Evolutionary conservation across 2,113 vertebrate genomes (phyloP), one percentile per base, ranked within the genome.

Genomic region (Corythaixoides concolor): DNA sequence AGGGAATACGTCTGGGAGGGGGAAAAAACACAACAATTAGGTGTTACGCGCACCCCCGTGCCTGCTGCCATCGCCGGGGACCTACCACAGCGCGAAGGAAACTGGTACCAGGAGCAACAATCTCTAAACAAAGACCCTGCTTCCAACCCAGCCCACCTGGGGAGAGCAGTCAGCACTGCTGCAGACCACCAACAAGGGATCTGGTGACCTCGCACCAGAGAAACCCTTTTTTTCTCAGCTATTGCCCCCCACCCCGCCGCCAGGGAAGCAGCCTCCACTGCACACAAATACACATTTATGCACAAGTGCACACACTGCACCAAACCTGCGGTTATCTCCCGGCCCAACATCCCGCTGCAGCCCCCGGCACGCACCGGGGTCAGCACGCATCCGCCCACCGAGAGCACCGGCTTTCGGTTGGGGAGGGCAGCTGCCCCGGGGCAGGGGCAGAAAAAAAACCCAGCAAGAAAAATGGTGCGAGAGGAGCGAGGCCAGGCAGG

Each of bases 1-100:
- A 69, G 99, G 99, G 98, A 99, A 99, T 97, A 99, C 98, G 92
- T 99, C 99, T 99, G 98, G 86, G 62, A 33, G 41, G 21, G 37
- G 58, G 20, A 12, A 41, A 60, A 78, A 43, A 37, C 43, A 17
- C 2, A 24, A 20, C 6, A 3, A 9, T 7, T 3, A 22, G 37
- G 35, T 8, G 50, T 81, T 13, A 47, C 0, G 9, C 33, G 35
- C 49, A 15, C 27, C 6, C 16, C 28, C 15, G 47, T 6, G 30
- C 75, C 39, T 28, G 49, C 50, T 67, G 86, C 77, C 62, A 33
- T 12, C 69, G 27, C 60, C 15, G 2, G 33, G 19, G 50, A 70
- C 18, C 74, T 9, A 22, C 64, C 20, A 5, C 47, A 32, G 59
- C 6, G 1, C 16, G 59, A 49, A 41, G 74, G 28, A 35, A 39